These are phyloP conservation scores for Colistium nudipinnis DNA, from an alignment of 2,113 vertebrate species.

Conservation along the genomic window DNA sequence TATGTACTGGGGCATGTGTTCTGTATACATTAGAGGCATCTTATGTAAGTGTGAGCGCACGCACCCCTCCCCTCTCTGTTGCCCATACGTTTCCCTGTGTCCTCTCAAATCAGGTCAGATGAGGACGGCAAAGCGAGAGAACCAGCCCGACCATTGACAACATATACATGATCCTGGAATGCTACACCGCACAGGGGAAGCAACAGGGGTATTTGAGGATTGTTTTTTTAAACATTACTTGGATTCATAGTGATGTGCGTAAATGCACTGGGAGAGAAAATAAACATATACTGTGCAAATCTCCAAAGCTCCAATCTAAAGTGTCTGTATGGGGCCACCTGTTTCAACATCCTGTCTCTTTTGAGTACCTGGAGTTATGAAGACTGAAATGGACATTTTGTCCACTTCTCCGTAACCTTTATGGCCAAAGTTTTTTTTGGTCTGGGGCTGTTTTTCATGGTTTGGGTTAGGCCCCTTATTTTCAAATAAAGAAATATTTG, in stretches of 20 bases:
- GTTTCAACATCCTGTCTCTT: constrained; percentile 1
- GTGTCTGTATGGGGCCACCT: not conserved
- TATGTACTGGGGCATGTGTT: constrained; percentile 39
- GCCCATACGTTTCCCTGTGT: constrained; percentile 62
- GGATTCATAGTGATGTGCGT: constrained; percentile 1
- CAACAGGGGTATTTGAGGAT: not conserved
- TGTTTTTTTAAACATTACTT: constrained; percentile 30
- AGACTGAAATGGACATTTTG: constrained; percentile 1
- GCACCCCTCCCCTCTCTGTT: constrained; percentile 1
- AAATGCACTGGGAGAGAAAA: constrained; percentile 24
- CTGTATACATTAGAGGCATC: constrained; percentile 60
- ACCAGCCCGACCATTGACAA: constrained; percentile 18
- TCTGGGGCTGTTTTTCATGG: not conserved
- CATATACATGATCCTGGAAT: constrained; percentile 31
- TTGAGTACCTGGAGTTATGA: not conserved
- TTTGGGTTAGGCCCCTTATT: not conserved
- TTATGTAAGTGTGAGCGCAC: constrained; percentile 72
- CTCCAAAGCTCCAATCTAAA: not conserved
- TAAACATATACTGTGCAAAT: constrained; percentile 11
- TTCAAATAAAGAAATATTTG: not conserved
- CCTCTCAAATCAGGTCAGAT: constrained; percentile 73
- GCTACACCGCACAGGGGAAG: constrained; percentile 17
- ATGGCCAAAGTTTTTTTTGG: not conserved
- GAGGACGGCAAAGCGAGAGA: constrained; percentile 62
- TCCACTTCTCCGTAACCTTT: not conserved